Percentiles rank a stretch among this genome's conserved stretches.
phyloP scores from a whole-genome alignment of 1,140 invertebrate species.

The Venustaconcha ellipsiformis region DNA sequence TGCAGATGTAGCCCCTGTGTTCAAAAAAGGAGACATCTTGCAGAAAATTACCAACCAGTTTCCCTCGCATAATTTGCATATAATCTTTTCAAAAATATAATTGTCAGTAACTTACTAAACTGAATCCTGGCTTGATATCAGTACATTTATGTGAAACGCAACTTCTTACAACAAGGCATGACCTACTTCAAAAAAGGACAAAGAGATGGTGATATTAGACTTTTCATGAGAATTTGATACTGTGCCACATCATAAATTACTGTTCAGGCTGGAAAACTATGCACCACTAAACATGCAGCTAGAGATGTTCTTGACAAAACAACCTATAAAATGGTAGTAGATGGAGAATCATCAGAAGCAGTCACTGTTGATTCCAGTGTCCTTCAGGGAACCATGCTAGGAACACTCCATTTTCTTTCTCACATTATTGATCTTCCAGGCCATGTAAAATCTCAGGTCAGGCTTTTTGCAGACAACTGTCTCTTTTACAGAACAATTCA shows the following conservation, averaged over 20 bases:
- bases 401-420: constrained; percentile 22
- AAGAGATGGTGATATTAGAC: constrained; percentile 36
- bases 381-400: not conserved
- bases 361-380: too few relatives aligned
- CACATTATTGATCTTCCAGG: constrained; percentile 38
- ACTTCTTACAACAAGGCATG: too few relatives aligned
- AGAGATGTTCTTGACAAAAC: constrained; percentile 25
- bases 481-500: constrained; percentile 27
- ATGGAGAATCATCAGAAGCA: too few relatives aligned
- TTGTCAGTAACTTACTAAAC: constrained; percentile 25
- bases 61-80: constrained; percentile 27
- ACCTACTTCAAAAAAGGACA: constrained; percentile 24
- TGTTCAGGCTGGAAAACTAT: constrained; percentile 35
- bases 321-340: too few relatives aligned
- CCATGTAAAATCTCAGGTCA: constrained; percentile 22
- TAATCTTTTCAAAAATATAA: constrained; percentile 40
- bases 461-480: constrained; percentile 36
- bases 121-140: constrained; percentile 34
- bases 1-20: constrained; percentile 4
- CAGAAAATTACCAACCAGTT: constrained; percentile 28
- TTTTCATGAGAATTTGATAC: constrained; percentile 27
- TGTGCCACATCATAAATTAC: too few relatives aligned
- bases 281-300: constrained; percentile 28
- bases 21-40: constrained; percentile 32
- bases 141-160: constrained; percentile 14